These are phyloP conservation scores for Leptonema lineaticorne DNA, from an alignment of 1,140 invertebrate species.

Conservation along the genomic window DNA sequence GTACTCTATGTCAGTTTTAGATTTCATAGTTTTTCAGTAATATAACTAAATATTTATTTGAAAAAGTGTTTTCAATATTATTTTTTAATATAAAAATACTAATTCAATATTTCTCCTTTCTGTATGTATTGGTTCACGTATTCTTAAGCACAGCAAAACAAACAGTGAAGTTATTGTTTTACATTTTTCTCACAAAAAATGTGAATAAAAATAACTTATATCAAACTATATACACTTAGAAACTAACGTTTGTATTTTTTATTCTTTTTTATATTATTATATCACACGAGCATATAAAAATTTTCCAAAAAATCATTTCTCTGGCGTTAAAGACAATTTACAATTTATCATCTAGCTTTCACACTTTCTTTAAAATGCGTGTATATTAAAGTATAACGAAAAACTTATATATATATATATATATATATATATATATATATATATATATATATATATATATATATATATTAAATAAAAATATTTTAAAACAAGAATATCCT, in stretches of 20 bases:
- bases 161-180: slow-evolving; percentile 37
- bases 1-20: slow-evolving; percentile 39
- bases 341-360: slow-evolving; percentile 24
- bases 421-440: too few relatives aligned
- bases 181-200: slow-evolving; percentile 37
- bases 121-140: slow-evolving; percentile 36
- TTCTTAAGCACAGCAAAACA: slow-evolving; percentile 39
- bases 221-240: slow-evolving; percentile 36
- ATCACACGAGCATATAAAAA: slow-evolving; percentile 43
- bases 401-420: too few relatives aligned
- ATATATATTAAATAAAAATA: too few relatives aligned
- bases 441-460: too few relatives aligned
- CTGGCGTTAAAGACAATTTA: slow-evolving; percentile 37
- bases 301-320: slow-evolving; percentile 42
- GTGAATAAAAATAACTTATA: slow-evolving; percentile 42
- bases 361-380: too few relatives aligned
- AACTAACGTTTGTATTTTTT: slow-evolving; percentile 38
- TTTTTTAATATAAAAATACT: slow-evolving; percentile 41
- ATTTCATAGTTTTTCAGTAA: neutral
- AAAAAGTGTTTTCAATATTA: slow-evolving; percentile 21
- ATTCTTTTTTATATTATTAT: slow-evolving; percentile 39
- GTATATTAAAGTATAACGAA: too few relatives aligned
- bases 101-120: slow-evolving; percentile 33
- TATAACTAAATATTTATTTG: slow-evolving; percentile 34
- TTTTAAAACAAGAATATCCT: too few relatives aligned